Evolutionary conservation across 2,113 vertebrate species (phyloP), one percentile per base, ranked within the genome.

Genomic region (Atherinomorus stipes): DNA sequence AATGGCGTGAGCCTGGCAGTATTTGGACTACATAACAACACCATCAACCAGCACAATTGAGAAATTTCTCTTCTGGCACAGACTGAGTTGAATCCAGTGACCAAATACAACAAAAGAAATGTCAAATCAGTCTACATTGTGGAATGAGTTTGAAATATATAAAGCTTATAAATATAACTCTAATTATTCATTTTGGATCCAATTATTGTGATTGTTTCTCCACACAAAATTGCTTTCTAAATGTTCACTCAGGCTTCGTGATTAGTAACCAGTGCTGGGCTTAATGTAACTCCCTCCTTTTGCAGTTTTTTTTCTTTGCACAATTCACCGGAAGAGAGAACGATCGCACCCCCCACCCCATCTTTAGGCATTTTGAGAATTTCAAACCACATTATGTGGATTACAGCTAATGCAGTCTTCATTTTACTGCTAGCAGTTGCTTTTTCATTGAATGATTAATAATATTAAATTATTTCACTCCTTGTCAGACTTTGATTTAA

Each of bases 1-100:
- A 66, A 66, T 57, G 65, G 71, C 59, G 53, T 34, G 47, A 66
- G 26, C n/a, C 25, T 25, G 66, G 57, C 34, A 28, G 12, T 31
- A 42, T 62, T 68, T 44, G 9, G 23, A 19, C 40, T 31, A 51
- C 25, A 64, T 63, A 21, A 65, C 54, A 40, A 19, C 38, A 26
- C 37, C n/a, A 25, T 45, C 22, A 51, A 70, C 37, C 23, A 28
- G 23, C 23, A 49, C 13, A 76, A 52, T 65, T 62, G 22, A 63
- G 62, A 74, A 15, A 42, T 34, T 72, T 13, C n/a, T 34, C 64
- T 22, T 57, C 26, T 61, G n/a, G 31, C 56, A 13, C 23, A 7
- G 4, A 49, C 44, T 10, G 2, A 23, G 9, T 64, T 45, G 25
- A 18, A 23, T 61, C 53, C 45, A 64, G 74, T 54, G 31, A 56